phyloP scores from a whole-genome alignment of 2,888 invertebrate genomes.

The Frankliniella fusca region DNA sequence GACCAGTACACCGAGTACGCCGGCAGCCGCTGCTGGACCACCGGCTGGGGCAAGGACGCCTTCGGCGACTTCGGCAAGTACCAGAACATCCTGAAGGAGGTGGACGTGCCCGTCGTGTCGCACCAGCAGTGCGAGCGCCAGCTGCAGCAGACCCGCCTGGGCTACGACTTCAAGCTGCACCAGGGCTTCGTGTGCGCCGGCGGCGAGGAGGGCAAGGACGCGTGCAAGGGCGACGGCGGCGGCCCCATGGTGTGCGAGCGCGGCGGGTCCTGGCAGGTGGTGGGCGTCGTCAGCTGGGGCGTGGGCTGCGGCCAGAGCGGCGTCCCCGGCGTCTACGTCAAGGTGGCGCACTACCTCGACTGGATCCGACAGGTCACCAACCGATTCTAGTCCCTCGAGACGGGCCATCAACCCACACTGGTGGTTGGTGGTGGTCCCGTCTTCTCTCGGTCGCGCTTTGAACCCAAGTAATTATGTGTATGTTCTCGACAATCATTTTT shows the following conservation, averaged over 20 bases:
- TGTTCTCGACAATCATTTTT: no score
- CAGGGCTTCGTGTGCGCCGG: conserved; percentile 88
- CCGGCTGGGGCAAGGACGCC: conserved; percentile 96
- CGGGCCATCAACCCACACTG: no score
- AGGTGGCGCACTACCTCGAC: conserved; percentile 80
- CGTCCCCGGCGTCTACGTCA: conserved; percentile 89
- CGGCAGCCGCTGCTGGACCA: conserved; percentile 81
- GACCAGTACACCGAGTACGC: conserved; percentile 77
- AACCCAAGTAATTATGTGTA: no score
- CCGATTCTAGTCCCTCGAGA: conserved; percentile 51
- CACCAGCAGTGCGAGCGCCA: conserved; percentile 78
- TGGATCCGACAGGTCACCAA: conserved; percentile 80
- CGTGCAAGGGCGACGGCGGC: conserved; percentile 92
- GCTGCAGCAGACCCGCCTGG: conserved; percentile 75
- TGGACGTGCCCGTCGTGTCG: conserved; percentile 79
- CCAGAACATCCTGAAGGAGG: conserved; percentile 87
- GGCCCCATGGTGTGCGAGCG: conserved; percentile 88
- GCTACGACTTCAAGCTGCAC: conserved; percentile 79
- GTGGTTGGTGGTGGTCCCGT: no score
- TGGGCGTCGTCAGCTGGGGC: conserved; percentile 92
- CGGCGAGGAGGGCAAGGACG: conserved; percentile 92
- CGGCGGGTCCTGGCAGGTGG: conserved; percentile 79
- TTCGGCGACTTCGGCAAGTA: conserved; percentile 90
- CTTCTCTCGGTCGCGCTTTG: no score
- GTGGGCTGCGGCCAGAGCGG: conserved; percentile 87